These are phyloP conservation scores for Leptinotarsa texana DNA, from an alignment of 1,140 invertebrate genomes.

Conservation along the genomic window DNA sequence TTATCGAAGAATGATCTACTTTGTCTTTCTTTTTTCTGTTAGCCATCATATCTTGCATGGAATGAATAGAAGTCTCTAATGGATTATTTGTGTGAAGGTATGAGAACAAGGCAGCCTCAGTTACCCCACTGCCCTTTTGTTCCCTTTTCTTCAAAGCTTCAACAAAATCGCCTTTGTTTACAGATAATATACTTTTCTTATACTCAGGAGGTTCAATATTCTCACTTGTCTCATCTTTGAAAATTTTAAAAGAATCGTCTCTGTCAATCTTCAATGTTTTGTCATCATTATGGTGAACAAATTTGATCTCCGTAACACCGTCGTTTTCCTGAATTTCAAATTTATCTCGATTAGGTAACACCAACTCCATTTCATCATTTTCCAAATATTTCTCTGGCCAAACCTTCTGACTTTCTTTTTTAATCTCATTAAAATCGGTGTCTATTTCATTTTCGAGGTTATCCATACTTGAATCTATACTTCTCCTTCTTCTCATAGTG, in stretches of 20 bases:
- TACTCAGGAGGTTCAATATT: neutral
- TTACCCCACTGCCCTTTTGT: neutral
- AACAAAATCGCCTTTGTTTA: too few relatives aligned
- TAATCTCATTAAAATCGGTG: slow-evolving; percentile 13
- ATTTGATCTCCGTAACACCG: slow-evolving; percentile 23
- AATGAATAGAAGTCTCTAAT: neutral
- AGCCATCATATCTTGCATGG: neutral
- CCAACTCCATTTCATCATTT: slow-evolving; percentile 23
- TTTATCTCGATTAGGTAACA: slow-evolving; percentile 34
- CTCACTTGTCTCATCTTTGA: neutral
- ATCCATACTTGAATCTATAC: slow-evolving; percentile 17
- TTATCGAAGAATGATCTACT: too few relatives aligned
- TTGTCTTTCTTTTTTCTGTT: neutral
- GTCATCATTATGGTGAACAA: slow-evolving; percentile 12
- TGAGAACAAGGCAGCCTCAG: neutral
- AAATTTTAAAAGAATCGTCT: neutral
- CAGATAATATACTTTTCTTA: neutral
- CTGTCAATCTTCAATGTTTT: neutral
- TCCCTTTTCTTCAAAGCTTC: neutral
- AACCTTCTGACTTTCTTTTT: neutral
- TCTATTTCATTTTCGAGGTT: slow-evolving; percentile 41
- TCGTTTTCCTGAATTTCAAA: slow-evolving; percentile 26
- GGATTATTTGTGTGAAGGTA: neutral
- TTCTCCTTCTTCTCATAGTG: slow-evolving; percentile 13
- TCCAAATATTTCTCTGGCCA: neutral